phyloP scores from a whole-genome alignment of 2,797 vertebrate genomes.

The Poecile montanus region DNA sequence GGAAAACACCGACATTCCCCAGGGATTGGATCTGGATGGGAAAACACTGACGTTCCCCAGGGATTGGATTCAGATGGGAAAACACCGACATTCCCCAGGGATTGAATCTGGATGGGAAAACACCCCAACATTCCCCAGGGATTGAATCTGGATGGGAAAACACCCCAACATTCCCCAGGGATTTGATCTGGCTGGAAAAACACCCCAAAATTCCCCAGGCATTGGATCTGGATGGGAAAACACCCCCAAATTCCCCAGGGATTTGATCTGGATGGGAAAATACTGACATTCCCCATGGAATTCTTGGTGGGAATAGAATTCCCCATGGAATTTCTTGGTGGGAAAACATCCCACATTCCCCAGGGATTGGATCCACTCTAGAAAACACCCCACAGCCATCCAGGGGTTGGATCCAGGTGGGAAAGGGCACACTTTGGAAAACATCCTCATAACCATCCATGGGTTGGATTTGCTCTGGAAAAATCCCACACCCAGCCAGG shows the following conservation, averaged over 20 bases:
- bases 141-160: not conserved
- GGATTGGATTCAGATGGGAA: not conserved
- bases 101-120: not conserved
- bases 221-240: not conserved
- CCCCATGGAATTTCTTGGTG: not conserved
- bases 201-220: too few relatives aligned
- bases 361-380: not conserved
- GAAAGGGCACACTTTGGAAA: too few relatives aligned
- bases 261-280: not conserved
- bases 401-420: not conserved
- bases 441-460: not conserved
- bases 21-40: not conserved
- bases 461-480: not conserved
- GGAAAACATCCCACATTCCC: too few relatives aligned
- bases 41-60: too few relatives aligned
- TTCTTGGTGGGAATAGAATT: too few relatives aligned
- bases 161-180: too few relatives aligned
- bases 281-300: not conserved
- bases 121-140: not conserved
- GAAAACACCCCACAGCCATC: too few relatives aligned
- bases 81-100: too few relatives aligned
- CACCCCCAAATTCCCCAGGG: not conserved
- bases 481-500: rapidly evolving
- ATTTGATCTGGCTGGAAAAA: not conserved
- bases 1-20: too few relatives aligned